phyloP scores from a whole-genome alignment of 2,888 invertebrate species.

The Myopa tessellatipennis region DNA sequence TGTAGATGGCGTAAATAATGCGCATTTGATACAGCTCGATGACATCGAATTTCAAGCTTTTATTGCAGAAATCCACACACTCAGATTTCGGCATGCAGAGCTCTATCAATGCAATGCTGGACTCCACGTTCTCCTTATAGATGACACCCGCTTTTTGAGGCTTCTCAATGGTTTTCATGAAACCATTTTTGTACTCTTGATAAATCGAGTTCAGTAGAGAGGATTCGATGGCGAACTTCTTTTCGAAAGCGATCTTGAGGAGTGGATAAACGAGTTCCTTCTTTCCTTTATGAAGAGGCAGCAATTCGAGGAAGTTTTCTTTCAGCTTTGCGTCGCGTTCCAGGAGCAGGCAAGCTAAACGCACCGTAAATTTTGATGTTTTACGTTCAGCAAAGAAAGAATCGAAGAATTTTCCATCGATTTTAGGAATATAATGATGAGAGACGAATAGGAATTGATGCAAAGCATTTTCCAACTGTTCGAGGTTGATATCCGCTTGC shows the following conservation, averaged over 20 bases:
- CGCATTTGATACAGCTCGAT: slow-evolving; percentile 72
- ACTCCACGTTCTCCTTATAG: slow-evolving; percentile 72
- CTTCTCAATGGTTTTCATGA: slow-evolving; percentile 75
- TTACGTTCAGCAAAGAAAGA: slow-evolving; percentile 70
- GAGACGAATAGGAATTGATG: slow-evolving; percentile 72
- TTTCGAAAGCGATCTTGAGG: slow-evolving; percentile 69
- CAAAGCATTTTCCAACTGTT: slow-evolving; percentile 71
- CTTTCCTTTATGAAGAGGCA: slow-evolving; percentile 69
- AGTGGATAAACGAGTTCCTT: slow-evolving; percentile 76
- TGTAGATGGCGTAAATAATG: slow-evolving; percentile 71
- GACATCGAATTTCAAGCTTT: slow-evolving; percentile 75
- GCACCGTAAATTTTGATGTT: slow-evolving; percentile 72
- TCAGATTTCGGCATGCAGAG: slow-evolving; percentile 73
- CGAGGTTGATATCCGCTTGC: slow-evolving; percentile 69
- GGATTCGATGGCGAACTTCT: slow-evolving; percentile 59
- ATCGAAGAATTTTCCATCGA: slow-evolving; percentile 71
- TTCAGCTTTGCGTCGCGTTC: slow-evolving; percentile 61
- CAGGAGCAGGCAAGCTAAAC: slow-evolving; percentile 72
- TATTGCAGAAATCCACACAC: slow-evolving; percentile 71
- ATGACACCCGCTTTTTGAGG: slow-evolving; percentile 78
- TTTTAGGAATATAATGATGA: slow-evolving; percentile 71
- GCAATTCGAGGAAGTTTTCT: slow-evolving; percentile 49
- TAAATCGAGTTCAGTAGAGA: slow-evolving; percentile 71
- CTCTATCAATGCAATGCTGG: slow-evolving; percentile 73
- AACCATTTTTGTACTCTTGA: slow-evolving; percentile 73